Conservation (phyloP, 2,888 invertebrate species). For the Tanytarsus gracilentus region DNA sequence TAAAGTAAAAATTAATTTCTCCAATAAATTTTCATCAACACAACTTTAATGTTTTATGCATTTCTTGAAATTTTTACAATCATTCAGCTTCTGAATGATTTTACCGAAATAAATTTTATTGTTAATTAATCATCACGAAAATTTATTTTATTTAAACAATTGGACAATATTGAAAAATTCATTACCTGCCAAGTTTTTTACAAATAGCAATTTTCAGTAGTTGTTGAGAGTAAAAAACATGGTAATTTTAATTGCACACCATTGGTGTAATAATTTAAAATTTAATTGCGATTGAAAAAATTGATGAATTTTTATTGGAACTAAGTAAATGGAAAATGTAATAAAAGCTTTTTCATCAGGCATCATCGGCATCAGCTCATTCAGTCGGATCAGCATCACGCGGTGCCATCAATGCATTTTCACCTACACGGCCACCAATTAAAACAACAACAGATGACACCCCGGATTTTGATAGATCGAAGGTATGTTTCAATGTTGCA, state of each 20-base stretch:
- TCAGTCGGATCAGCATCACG: constrained; percentile 30
- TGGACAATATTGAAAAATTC: not conserved
- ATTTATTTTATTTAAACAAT: not conserved
- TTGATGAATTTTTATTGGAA: too few relatives aligned
- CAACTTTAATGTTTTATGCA: not conserved
- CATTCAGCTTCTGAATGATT: too few relatives aligned
- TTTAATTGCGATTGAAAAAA: too few relatives aligned
- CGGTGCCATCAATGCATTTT: not conserved
- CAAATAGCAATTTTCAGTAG: too few relatives aligned
- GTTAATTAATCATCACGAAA: not conserved
- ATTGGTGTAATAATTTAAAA: too few relatives aligned
- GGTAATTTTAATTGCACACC: too few relatives aligned
- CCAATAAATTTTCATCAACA: not conserved
- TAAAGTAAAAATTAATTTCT: not conserved
- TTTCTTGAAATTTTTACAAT: too few relatives aligned
- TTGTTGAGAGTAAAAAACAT: too few relatives aligned
- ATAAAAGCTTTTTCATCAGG: constrained; percentile 27
- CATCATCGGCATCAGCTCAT: constrained; percentile 30
- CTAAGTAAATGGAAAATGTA: not conserved
- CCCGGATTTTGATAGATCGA: constrained; percentile 45
- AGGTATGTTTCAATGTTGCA: constrained; percentile 17
- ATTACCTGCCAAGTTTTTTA: too few relatives aligned
- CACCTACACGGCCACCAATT: constrained; percentile 32
- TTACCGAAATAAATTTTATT: not conserved
- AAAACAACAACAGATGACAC: constrained; percentile 44